Base-by-base conservation (phyloP, 1,140 invertebrate species). In the Asbolus verrucosus region DNA sequence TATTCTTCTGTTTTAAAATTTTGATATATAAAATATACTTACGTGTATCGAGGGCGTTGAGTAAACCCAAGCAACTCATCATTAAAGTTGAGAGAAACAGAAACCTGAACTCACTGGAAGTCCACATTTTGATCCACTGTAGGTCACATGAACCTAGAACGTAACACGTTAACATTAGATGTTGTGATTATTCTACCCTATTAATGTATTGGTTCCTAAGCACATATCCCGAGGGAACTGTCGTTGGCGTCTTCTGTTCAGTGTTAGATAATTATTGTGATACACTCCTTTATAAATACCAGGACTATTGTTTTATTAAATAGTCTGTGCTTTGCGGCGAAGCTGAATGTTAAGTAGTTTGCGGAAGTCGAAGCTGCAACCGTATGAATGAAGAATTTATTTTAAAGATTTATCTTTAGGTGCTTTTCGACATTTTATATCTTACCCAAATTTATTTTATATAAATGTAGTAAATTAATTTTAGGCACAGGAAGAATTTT, bases 101-200 rank as follows among this genome's bases (percentile, higher is more conserved):
- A 33, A 62, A 62, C 19, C 31, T 31, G 36, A 62, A 62, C 60
- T 62, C 31, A 62, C 36, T 41, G 18, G 60, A 41, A 36, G 21
- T 62, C 60, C 60, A 62, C 60, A 62, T 62, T 19, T 36, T 62
- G 30, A 41, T 54, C 38, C 30, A 15, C 27, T 33, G 31, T n/a
- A 33, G 46, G 65, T 67, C 43, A 67, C 65, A 41, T 41, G 65
- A 59, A 54, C 65, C 46, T 54, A 13, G 27, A 67, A 67, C 19
- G 13, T 33, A 54, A 59, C 21, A 36, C 21, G 36, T 65, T 65
- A 46, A 46, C 31, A 46, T 65, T 65, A 39, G 38, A 38, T 39
- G 19, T 65, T 43, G 62, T 65, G 39, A 65, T 65, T 65, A 65
- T 27, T 54, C 46, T 27, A 27, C 11, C 21, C n/a, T n/a, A n/a